Conservation (phyloP, 2,888 invertebrate genomes). For the Lomographa bimaculata region DNA sequence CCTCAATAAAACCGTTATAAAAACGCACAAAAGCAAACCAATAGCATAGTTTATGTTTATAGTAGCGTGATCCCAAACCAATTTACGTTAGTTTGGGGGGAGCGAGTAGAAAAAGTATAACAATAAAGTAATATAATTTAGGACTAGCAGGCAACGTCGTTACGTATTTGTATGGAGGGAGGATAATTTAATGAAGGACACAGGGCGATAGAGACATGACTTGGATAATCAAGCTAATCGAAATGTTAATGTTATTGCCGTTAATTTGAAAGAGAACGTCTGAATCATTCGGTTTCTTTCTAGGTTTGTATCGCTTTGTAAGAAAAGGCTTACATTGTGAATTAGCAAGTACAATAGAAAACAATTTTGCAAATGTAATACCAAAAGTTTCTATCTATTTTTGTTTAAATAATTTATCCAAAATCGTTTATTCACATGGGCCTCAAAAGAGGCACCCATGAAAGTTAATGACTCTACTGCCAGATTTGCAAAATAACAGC, state of each 20-base stretch:
- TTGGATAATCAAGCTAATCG: conserved; percentile 46
- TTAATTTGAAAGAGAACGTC: conserved; percentile 3
- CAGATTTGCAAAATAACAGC: too few species aligned
- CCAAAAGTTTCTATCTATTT: too few species aligned
- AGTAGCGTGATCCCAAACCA: conserved; percentile 80
- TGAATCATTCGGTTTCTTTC: too few species aligned
- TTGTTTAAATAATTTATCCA: too few species aligned
- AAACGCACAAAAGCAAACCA: conserved; percentile 67
- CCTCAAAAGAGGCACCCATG: too few species aligned
- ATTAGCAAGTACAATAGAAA: too few species aligned
- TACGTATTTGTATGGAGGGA: conserved; percentile 71
- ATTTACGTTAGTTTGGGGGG: conserved; percentile 79
- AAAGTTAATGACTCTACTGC: too few species aligned
- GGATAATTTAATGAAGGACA: conserved; percentile 71
- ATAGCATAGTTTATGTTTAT: conserved; percentile 75
- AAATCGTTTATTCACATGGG: too few species aligned
- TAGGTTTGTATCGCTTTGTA: too few species aligned
- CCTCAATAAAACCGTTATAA: conserved; percentile 44
- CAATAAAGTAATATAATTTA: conserved; percentile 82
- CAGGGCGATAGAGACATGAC: conserved; percentile 52
- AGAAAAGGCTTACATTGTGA: too few species aligned
- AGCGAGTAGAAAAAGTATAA: conserved; percentile 69
- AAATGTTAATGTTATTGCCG: conserved; percentile 21
- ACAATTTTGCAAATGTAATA: too few species aligned
- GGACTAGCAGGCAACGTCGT: conserved; percentile 60